Evolutionary conservation across 2,888 invertebrate species (phyloP).

Genomic region (Protodeltote pygarga): DNA sequence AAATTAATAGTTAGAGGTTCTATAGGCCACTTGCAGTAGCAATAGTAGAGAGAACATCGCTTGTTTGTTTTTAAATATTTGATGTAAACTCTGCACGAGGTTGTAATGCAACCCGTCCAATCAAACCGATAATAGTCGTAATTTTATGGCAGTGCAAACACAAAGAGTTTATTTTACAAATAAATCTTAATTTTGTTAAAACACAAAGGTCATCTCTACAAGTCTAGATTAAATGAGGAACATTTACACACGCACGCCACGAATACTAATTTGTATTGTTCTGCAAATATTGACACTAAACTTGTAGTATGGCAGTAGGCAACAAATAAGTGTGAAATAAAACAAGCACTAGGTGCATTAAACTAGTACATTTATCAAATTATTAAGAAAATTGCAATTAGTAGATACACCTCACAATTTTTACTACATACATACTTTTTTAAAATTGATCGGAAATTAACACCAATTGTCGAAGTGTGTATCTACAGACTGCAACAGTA

Average conservation of each 20-base stretch:
- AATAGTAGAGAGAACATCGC: too few species aligned
- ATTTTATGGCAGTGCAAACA: too few species aligned
- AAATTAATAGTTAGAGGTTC: not conserved
- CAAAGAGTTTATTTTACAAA: too few species aligned
- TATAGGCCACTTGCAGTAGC: not conserved
- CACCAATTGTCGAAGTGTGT: not conserved
- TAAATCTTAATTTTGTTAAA: too few species aligned
- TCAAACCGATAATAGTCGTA: too few species aligned
- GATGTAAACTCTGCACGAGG: too few species aligned
- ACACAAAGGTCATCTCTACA: too few species aligned
- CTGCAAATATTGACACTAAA: conserved; percentile 11
- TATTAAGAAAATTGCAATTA: conserved; percentile 10
- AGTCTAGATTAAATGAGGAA: too few species aligned
- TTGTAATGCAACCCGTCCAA: too few species aligned
- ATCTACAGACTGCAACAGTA: conserved; percentile 2
- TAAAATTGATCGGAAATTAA: not conserved
- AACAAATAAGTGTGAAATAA: conserved; percentile 12
- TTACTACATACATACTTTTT: not conserved
- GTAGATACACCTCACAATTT: conserved; percentile 9
- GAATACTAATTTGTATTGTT: too few species aligned
- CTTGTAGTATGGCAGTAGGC: conserved; percentile 3
- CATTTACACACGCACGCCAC: too few species aligned
- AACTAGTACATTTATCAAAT: conserved; percentile 9
- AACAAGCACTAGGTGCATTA: conserved; percentile 33
- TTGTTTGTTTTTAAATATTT: too few species aligned